Base-by-base conservation (phyloP, 2,888 invertebrate genomes). In the Harmothoe impar region DNA sequence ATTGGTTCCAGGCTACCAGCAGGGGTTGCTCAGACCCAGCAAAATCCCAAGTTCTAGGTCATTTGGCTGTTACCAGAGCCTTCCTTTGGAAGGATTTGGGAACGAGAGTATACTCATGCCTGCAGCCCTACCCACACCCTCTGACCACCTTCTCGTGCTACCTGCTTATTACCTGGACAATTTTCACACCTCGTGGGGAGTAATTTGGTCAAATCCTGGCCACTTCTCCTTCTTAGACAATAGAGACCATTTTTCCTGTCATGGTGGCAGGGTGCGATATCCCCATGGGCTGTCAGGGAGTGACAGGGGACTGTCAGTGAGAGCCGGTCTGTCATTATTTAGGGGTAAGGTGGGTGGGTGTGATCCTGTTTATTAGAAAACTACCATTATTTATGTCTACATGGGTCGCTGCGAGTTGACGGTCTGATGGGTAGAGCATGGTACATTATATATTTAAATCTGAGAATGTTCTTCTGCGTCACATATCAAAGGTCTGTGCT, bases 141-240 rank as follows among this genome's bases (percentile, higher is more conserved):
- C 35, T 25, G 35, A 20, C 31, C 77, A 77, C 31, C 43, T 23
- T 35, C 43, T 35, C 43, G 15, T 43, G 43, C 43, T 81, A 81
- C 81, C 81, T 43, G 81, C 81, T 81, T 81, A 81, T 81, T 81
- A 81, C 43, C 33, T 25, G n/a, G 31, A 17, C 43, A 43, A 81
- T 33, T 43, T 81, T 81, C 81, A 81, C 81, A 81, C 81, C 81
- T 81, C 81, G 43, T 35, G 43, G 35, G 43, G 3, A 35, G 33
- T 43, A 81, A 43, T 33, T 81, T 33, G 23, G 81, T 43, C 81
- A 81, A 43, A 81, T 33, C 35, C 23, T 43, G 81, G 81, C 17
- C 43, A 81, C 43, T 81, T 43, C 33, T 43, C 43, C 20, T 17
- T 17, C 29, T 15, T 25, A 15, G 12, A 81, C 33, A 81, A 81